These are phyloP conservation scores for Theonella swinhoei DNA, from an alignment of 37 sponge, comb jelly and placozoan species.

Conservation along the genomic window DNA sequence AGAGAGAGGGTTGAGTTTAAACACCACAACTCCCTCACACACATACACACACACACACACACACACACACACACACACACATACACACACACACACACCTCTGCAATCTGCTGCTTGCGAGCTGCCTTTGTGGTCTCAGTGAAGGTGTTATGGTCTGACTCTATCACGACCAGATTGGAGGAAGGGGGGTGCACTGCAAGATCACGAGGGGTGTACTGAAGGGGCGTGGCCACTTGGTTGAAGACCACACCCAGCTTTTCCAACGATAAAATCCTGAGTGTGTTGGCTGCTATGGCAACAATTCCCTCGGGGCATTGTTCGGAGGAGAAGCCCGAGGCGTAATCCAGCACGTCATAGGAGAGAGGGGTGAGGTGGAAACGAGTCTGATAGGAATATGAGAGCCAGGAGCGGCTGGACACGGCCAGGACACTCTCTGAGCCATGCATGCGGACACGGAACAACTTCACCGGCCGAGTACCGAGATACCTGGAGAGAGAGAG, in stretches of 20 bases:
- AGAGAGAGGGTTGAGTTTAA: neutral
- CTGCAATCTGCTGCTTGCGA: conserved; percentile 93
- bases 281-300: conserved; percentile 94
- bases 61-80: too few species aligned
- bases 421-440: conserved; percentile 91
- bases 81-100: conserved; percentile 49
- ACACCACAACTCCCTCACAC: too few species aligned
- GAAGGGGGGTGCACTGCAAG: conserved; percentile 85
- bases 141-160: conserved; percentile 97
- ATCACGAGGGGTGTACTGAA: conserved; percentile 94
- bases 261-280: conserved; percentile 95
- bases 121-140: conserved; percentile 92
- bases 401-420: conserved; percentile 96
- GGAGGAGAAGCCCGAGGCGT: conserved; percentile 95
- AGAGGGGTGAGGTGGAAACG: conserved; percentile 96
- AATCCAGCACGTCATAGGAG: conserved; percentile 90
- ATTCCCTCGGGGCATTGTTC: conserved; percentile 99
- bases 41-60: too few species aligned
- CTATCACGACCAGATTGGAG: conserved; percentile 71
- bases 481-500: conserved; percentile 66
- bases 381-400: conserved; percentile 92
- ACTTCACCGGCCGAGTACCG: conserved; percentile 93
- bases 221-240: conserved; percentile 95
- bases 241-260: conserved; percentile 98
- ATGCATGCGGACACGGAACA: conserved; percentile 91